Evolutionary conservation across 2,888 invertebrate species (phyloP), one percentile per base, ranked within the genome.

Genomic region (Meliscaeva auricollis): DNA sequence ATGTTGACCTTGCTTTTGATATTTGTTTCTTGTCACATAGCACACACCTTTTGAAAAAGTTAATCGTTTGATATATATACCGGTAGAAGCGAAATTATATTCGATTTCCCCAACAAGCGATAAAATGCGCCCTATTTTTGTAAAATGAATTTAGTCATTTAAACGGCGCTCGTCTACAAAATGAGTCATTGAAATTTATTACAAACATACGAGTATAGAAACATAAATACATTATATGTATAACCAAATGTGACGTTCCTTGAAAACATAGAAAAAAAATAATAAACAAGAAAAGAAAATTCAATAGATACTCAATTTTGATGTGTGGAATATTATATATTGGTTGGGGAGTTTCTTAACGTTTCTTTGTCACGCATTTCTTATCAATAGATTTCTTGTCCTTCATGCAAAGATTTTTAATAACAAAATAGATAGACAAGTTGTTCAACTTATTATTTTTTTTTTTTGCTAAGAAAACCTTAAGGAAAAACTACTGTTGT

Each of bases 371-470:
- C 62, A 62, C 41, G 56, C 50, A 44, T 64, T 66, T 58, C 46
- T 44, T 66, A 56, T 68, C 54, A 56, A 15, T 44, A 17, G 54
- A 32, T 41, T 32, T 41, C 9, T 66, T 82, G 50, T 72, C 76
- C 58, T 38, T 22, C 38, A 60, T 60, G 4, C 38, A 22, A 58
- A 58, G 58, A 60, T 60, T 41, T 22, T 41, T 38, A 4, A 41
- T 22, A 60, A 13, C 3, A 20, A 22, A 22, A 20, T 3, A 35
- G 13, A 30, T 5, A 9, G 9, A 54, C 15, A 9, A 30, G 8
- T 30, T 52, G 30, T 30, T 52, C n/a, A 54, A 32, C 15, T 32
- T 54, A 5, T 13, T 26, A 22, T 26, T 13, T 13, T 50, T 22
- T 26, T 26, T 3, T 26, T 26, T 26, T 26, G 26, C 4, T 26